These are phyloP conservation scores for Erynnis tages DNA, from an alignment of 2,888 invertebrate genomes.

Conservation along the genomic window DNA sequence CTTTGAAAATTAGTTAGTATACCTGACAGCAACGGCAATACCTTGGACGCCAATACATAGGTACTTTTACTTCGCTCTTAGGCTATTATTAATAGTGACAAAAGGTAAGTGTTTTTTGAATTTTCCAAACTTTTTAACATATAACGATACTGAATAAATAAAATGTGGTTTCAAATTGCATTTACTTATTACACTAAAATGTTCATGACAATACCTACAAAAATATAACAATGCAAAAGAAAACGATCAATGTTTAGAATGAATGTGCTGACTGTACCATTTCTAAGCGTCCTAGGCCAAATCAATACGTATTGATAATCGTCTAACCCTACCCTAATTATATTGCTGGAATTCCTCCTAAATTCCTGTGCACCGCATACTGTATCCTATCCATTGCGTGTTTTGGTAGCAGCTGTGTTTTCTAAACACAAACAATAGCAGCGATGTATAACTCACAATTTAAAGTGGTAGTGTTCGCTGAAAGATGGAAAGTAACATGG, in stretches of 20 bases:
- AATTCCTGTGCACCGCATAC: conserved; percentile 13
- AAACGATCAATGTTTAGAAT: conserved; percentile 9
- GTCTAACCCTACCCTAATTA: conserved; percentile 40
- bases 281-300: conserved; percentile 46
- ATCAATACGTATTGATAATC: conserved; percentile 53
- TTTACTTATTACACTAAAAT: too few species aligned
- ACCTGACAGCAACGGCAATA: too few species aligned
- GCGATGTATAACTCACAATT: conserved; percentile 28
- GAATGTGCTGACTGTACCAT: conserved; percentile 39
- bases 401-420: background rate
- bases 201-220: too few species aligned
- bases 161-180: too few species aligned
- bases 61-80: too few species aligned
- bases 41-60: too few species aligned
- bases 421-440: background rate
- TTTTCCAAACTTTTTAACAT: too few species aligned
- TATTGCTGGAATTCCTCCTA: conserved; percentile 15
- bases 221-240: too few species aligned
- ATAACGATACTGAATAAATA: too few species aligned
- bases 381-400: conserved; percentile 29
- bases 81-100: too few species aligned
- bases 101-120: too few species aligned
- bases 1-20: too few species aligned
- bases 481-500: conserved; percentile 24
- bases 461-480: conserved; percentile 5